phyloP scores from a whole-genome alignment of 1,140 invertebrate genomes.

The Gyrodactylus salaris region DNA sequence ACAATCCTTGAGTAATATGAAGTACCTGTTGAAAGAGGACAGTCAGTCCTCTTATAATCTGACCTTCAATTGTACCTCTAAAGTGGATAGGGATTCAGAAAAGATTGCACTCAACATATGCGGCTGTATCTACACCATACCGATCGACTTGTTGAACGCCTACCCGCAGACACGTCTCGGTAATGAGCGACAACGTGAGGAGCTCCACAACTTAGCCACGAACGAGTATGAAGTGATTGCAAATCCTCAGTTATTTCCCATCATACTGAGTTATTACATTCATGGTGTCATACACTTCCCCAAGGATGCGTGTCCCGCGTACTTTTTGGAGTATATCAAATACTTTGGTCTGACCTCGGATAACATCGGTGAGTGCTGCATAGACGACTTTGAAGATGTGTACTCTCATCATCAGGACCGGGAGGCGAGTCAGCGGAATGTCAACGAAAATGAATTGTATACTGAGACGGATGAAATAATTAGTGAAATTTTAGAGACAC shows the following conservation, averaged over 20 bases:
- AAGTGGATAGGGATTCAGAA: no score
- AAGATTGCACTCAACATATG: constrained; percentile 25
- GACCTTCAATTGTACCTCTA: constrained; percentile 10
- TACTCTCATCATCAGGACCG: constrained; percentile 39
- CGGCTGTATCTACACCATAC: constrained; percentile 72
- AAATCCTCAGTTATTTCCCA: constrained; percentile 88
- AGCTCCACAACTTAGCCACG: constrained; percentile 89
- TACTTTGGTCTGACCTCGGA: constrained; percentile 96
- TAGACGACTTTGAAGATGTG: constrained; percentile 73
- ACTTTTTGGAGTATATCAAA: constrained; percentile 88
- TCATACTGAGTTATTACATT: constrained; percentile 90
- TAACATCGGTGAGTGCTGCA: constrained; percentile 85
- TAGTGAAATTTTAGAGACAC: constrained; percentile 38
- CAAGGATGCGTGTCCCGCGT: constrained; percentile 85
- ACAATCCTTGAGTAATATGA: no score
- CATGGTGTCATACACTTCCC: constrained; percentile 94
- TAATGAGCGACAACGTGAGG: constrained; percentile 63
- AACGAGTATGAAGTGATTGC: constrained; percentile 97
- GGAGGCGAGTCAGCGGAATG: constrained; percentile 81
- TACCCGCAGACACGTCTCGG: constrained; percentile 91
- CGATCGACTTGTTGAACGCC: constrained; percentile 89
- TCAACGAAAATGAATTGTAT: constrained; percentile 48
- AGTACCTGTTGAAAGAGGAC: no score
- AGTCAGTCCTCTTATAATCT: no score
- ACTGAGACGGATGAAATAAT: constrained; percentile 21